A percentile compares a stretch with the other conserved stretches of the same genome.
Evolutionary conservation across 2,797 vertebrate genomes (phyloP).

Genomic region (Potorous gilbertii): DNA sequence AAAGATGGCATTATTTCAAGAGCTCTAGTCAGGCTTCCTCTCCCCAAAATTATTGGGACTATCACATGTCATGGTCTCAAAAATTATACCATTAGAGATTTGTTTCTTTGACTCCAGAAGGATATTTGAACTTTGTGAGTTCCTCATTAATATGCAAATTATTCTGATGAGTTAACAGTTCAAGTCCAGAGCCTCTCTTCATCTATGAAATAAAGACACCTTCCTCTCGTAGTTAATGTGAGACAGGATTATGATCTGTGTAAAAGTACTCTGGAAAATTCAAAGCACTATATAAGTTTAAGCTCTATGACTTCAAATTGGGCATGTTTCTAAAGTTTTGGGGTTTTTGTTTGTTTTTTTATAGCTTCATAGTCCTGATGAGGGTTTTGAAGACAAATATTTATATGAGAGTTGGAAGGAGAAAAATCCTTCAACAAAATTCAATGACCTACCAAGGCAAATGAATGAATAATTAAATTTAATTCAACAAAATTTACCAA

Average conservation of each 20-base stretch:
- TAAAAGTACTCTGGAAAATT: not conserved
- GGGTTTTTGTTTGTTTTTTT: no score
- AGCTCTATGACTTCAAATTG: not conserved
- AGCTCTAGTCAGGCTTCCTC: not conserved
- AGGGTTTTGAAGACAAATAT: conserved; percentile 91
- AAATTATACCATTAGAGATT: not conserved
- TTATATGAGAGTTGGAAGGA: conserved; percentile 95
- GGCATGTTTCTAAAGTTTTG: not conserved
- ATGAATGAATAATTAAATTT: not conserved
- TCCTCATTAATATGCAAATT: not conserved
- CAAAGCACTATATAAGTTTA: not conserved
- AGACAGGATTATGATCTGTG: not conserved
- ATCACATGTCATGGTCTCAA: not conserved
- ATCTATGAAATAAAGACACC: not conserved
- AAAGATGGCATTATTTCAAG: not conserved
- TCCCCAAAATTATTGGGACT: not conserved
- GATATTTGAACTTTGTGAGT: not conserved
- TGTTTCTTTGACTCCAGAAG: not conserved
- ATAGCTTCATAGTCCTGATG: conserved; percentile 94
- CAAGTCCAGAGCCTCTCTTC: not conserved
- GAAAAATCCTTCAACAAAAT: conserved; percentile 91
- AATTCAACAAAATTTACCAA: not conserved
- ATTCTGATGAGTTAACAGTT: not conserved
- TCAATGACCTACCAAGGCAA: conserved; percentile 91
- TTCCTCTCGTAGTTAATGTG: not conserved